Conservation (phyloP, 2,113 vertebrate genomes). For the Camelus dromedarius region DNA sequence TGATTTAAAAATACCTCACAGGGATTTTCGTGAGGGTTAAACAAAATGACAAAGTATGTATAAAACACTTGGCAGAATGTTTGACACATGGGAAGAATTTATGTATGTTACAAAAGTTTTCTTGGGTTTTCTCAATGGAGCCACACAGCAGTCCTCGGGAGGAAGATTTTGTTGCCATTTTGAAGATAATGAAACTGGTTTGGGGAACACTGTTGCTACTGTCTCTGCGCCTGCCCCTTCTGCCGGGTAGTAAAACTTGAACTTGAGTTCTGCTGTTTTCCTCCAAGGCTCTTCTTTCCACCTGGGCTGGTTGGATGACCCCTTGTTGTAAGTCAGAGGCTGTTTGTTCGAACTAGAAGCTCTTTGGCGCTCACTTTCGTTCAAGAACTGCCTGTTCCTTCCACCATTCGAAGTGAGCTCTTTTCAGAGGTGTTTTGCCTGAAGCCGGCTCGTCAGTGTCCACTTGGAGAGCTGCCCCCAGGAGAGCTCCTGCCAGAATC, state of each 20-base stretch:
- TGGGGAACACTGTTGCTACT: rapidly evolving
- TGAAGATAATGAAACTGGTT: background rate
- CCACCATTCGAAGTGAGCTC: background rate
- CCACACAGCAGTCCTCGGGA: rapidly evolving
- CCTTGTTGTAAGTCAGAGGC: background rate
- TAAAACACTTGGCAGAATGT: background rate
- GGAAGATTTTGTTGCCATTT: background rate
- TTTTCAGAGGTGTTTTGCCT: background rate
- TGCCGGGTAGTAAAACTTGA: background rate
- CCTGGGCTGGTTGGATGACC: background rate
- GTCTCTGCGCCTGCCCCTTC: background rate
- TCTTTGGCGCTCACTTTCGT: background rate
- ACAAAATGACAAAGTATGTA: background rate
- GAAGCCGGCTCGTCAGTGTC: background rate
- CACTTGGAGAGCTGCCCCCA: background rate
- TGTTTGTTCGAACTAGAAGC: background rate
- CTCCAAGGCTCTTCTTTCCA: background rate
- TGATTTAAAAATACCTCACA: background rate
- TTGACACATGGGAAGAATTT: background rate
- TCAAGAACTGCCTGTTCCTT: background rate
- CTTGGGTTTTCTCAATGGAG: background rate
- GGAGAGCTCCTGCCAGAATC: background rate
- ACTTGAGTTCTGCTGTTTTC: background rate
- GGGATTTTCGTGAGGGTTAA: background rate
- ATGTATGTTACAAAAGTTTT: background rate